Evolutionary conservation across 2,113 vertebrate genomes (phyloP), one percentile per base, ranked within the genome.

Genomic region (Xiphorhynchus elegans): DNA sequence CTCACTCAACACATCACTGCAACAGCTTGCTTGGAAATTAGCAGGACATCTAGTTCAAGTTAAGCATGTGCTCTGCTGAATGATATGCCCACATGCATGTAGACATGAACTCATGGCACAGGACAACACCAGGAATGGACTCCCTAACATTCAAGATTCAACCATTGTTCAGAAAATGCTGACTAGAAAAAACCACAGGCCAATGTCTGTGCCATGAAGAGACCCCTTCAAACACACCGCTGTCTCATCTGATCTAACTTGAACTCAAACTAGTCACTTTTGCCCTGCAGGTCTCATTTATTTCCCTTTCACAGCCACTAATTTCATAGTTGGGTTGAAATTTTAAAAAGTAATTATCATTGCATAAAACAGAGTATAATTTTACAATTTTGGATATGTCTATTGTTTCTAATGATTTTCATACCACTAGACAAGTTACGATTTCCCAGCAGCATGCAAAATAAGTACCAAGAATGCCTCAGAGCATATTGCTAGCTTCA

Each of bases 41-140:
- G 42, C 29, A 47, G 20, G 28, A 75, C 6, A 31, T 26, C 80
- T 93, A n/a, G 79, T 81, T 78, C 47, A 81, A 35, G 28, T 42
- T 28, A 90, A 42, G 42, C 59, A 58, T 6, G 35, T 26, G 62
- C 25, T 85, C 29, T 82, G 20, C 42, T 64, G 73, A 80, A 31
- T 28, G 14, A 64, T 29, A 44, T 0, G 17, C 10, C n/a, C 6
- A 0, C 0, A 0, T 3, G 4, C n/a, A 4, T 7, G 7, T 9
- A 23, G 47, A 69, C 42, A 50, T 12, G 29, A 95, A 63, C 37
- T 67, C 64, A n/a, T 2, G 8, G 33, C 59, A 56, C 1, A 39
- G 33, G 35, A 69, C 56, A 35, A 69, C 9, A 24, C 10, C 25
- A 31, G 29, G 23, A 62, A 77, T 4, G 4, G 68, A 59, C 26